Percentiles rank a stretch among this genome's conserved stretches.
Evolutionary conservation across 1,140 invertebrate species (phyloP).

Genomic region (Drosophila murphyi): DNA sequence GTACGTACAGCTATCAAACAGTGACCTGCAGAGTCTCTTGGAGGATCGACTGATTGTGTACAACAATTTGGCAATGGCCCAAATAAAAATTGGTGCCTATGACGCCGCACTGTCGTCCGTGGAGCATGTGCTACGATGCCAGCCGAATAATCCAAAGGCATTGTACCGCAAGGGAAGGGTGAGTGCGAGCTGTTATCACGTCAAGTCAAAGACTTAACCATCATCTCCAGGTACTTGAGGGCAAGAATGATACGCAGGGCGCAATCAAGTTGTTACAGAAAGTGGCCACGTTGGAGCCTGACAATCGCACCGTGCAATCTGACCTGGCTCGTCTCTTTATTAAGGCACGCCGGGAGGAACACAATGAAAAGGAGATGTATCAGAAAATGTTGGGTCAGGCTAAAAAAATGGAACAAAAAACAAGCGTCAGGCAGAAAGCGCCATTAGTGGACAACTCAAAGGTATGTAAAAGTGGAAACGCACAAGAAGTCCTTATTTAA

Average conservation of each 20-base stretch:
- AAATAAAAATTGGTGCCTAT: conserved; percentile 93
- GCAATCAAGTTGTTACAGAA: conserved; percentile 87
- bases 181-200: conserved; percentile 13
- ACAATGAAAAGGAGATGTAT: conserved; percentile 87
- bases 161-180: conserved; percentile 93
- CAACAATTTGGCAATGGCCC: conserved; percentile 95
- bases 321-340: conserved; percentile 87
- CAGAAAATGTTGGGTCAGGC: conserved; percentile 88
- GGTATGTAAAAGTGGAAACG: conserved; percentile 35
- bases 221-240: conserved; percentile 86
- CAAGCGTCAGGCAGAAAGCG: conserved; percentile 69
- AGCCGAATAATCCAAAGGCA: conserved; percentile 95
- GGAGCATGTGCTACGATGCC: conserved; percentile 91
- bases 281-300: conserved; percentile 87
- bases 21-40: conserved; percentile 87
- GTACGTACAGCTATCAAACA: conserved; percentile 84
- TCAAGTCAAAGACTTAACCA: neutral
- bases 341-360: conserved; percentile 86
- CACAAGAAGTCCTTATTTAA: neutral
- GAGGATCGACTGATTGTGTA: conserved; percentile 92
- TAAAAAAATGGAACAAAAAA: conserved; percentile 82
- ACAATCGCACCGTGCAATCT: conserved; percentile 86
- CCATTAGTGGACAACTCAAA: conserved; percentile 74
- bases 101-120: conserved; percentile 93
- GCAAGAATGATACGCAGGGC: conserved; percentile 87